These are phyloP conservation scores for Pristionchus mayeri DNA, from an alignment of 2,888 invertebrate species.

Conservation along the genomic window DNA sequence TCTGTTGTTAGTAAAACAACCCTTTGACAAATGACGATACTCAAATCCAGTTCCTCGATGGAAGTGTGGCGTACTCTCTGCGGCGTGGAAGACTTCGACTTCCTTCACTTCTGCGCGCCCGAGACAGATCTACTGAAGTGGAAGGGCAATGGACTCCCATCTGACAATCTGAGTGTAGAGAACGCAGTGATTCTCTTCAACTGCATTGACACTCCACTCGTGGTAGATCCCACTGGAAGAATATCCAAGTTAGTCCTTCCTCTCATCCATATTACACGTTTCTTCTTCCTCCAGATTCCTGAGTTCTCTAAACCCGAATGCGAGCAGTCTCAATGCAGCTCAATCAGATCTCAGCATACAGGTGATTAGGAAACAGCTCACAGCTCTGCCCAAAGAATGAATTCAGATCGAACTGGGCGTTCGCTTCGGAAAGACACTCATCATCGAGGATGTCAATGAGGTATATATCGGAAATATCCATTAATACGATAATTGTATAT, in stretches of 20 bases:
- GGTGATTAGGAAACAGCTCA: slow-evolving; percentile 41
- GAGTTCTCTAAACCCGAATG: slow-evolving; percentile 81
- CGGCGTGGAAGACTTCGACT: slow-evolving; percentile 64
- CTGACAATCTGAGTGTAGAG: slow-evolving; percentile 86
- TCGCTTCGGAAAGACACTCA: slow-evolving; percentile 91
- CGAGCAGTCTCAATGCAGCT: slow-evolving; percentile 85
- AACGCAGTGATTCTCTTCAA: slow-evolving; percentile 87
- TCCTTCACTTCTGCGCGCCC: slow-evolving; percentile 76
- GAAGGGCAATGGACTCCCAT: slow-evolving; percentile 85
- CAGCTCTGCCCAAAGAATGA: not conserved
- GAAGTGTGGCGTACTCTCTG: slow-evolving; percentile 50
- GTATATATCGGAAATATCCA: too few relatives aligned
- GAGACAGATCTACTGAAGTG: slow-evolving; percentile 83
- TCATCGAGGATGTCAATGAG: slow-evolving; percentile 85
- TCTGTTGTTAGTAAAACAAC: too few relatives aligned
- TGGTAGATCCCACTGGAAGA: slow-evolving; percentile 86
- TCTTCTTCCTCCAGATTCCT: slow-evolving; percentile 52
- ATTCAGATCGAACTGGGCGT: slow-evolving; percentile 79
- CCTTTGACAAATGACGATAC: not conserved
- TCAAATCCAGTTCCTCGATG: slow-evolving; percentile 38
- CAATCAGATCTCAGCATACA: slow-evolving; percentile 81
- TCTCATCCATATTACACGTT: too few relatives aligned
- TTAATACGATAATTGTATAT: too few relatives aligned
- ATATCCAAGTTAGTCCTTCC: slow-evolving; percentile 43
- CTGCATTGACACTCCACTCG: slow-evolving; percentile 83